Base-by-base conservation (phyloP, 2,888 invertebrate genomes). In the Unio delphinus region DNA sequence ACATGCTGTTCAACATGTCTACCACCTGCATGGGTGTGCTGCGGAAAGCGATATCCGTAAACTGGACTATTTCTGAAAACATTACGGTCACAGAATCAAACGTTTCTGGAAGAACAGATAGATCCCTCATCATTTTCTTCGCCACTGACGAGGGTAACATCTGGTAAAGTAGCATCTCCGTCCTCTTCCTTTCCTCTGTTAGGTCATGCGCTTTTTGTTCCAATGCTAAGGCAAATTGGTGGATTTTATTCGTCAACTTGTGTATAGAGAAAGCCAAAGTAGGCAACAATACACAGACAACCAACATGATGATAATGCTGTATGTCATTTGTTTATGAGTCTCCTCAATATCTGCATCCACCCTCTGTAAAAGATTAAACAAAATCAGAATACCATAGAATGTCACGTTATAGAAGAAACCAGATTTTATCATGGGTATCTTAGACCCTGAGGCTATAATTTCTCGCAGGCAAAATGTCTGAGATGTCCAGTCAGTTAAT, bases 11-110 rank as follows among this genome's bases (percentile, higher is more conserved):
- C 45, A 45, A 45, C 45, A 45, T 3, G 11, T 45, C 45, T 15
- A 45, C 45, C 45, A 45, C 45, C 15, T 45, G 45, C 45, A 45
- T 15, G 11, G 45, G 45, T 45, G 45, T 45, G 15, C 45, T 45
- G 45, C 15, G 45, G 45, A 45, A 45, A 3, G 11, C 45, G 45
- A 76, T 79, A 7, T 65, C 54, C 7, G 76, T 72, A 30, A 79
- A 79, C 8, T 74, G 75, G 17, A 75, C 76, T 17, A 79, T 68
- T 59, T 75, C 80, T 4, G 78, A 76, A 61, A 80, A 80, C 73
- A 78, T 73, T n/a, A 80, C 69, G 5, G 80, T 80, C 55, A 73
- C 80, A 3, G 76, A 72, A 26, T 76, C 66, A 60, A 66, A 81
- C 0, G 66, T 61, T 67, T 76, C 78, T 30, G 80, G 80, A 54